Percentiles rank a stretch among this genome's conserved stretches.
phyloP scores from a whole-genome alignment of 2,797 vertebrate species.

The Phylloscopus collybita region DNA sequence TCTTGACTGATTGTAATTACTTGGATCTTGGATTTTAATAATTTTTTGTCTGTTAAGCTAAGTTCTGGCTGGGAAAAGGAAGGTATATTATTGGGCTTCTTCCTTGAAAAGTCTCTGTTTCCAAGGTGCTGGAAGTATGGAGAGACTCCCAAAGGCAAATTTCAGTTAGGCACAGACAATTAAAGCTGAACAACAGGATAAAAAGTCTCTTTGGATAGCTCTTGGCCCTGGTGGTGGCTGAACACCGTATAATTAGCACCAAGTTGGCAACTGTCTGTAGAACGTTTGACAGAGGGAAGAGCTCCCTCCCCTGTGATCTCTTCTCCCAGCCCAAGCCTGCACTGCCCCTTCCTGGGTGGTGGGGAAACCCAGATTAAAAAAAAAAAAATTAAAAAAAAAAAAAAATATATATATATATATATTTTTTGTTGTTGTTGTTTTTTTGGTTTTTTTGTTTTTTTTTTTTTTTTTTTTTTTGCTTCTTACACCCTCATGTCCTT shows the following conservation, averaged over 20 bases:
- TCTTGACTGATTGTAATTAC: background rate
- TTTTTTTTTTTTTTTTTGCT: background rate
- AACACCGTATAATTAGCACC: slow-evolving; percentile 16
- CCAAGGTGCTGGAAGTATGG: background rate
- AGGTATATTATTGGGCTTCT: background rate
- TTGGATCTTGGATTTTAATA: background rate
- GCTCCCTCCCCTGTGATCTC: background rate
- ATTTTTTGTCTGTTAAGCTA: background rate
- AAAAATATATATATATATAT: too few species aligned
- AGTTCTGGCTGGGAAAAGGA: background rate
- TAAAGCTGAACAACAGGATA: slow-evolving; percentile 2
- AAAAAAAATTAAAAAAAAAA: too few species aligned
- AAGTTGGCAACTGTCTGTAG: background rate
- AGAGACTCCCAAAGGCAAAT: slow-evolving; percentile 21
- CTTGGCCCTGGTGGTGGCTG: background rate
- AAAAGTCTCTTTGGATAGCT: slow-evolving; percentile 24
- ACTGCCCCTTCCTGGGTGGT: background rate
- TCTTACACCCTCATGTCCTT: background rate
- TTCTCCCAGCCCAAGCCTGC: background rate
- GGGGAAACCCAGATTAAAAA: background rate
- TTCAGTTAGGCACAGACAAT: slow-evolving; percentile 1
- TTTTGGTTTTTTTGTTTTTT: too few species aligned
- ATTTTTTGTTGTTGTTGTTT: too few species aligned
- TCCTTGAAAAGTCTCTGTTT: background rate
- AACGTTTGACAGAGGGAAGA: background rate